Evolutionary conservation across 2,797 vertebrate species (phyloP).

Genomic region (Paguma larvata): DNA sequence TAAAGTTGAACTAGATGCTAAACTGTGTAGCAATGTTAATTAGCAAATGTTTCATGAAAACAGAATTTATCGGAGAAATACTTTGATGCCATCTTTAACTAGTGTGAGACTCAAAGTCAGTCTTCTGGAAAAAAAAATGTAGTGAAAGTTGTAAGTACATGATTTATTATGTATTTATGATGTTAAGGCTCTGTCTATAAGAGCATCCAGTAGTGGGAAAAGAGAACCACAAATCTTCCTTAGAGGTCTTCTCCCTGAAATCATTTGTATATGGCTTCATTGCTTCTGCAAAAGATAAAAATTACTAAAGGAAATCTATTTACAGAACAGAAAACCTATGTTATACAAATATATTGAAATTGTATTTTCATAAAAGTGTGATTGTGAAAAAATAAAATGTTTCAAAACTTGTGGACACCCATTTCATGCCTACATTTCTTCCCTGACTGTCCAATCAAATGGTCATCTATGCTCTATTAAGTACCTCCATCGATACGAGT

Average conservation of each 20-base stretch:
- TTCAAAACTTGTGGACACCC: background rate
- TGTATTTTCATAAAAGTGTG: background rate
- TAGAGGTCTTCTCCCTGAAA: background rate
- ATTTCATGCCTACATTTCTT: background rate
- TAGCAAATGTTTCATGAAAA: conserved; percentile 54
- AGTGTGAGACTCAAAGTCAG: background rate
- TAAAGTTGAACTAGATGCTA: background rate
- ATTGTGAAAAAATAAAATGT: conserved; percentile 47
- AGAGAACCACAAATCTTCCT: background rate
- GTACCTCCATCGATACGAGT: background rate
- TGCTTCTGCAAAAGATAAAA: background rate
- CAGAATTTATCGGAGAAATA: background rate
- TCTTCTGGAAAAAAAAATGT: conserved; percentile 25
- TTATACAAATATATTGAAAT: conserved; percentile 23
- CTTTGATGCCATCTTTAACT: conserved; percentile 25
- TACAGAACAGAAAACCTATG: background rate
- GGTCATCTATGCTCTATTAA: background rate
- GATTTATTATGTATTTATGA: background rate
- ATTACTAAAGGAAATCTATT: conserved; percentile 15
- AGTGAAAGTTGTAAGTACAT: background rate
- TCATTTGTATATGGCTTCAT: background rate
- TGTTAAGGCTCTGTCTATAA: background rate
- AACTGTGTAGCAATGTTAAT: background rate
- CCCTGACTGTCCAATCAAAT: background rate
- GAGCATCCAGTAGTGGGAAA: background rate